These are phyloP conservation scores for Agapostemon virescens DNA, from an alignment of 2,888 invertebrate species.

Conservation along the genomic window DNA sequence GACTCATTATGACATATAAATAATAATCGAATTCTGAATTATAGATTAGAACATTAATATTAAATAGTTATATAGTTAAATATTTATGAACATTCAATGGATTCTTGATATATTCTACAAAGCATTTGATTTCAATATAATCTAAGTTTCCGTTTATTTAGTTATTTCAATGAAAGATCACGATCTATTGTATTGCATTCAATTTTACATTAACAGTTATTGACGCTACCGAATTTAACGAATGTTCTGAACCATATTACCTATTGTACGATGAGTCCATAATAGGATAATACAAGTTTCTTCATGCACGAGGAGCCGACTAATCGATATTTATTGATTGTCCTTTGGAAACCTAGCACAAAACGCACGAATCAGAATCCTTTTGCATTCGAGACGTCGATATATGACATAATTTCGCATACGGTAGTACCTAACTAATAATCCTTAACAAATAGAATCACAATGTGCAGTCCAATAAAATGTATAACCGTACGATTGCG, in stretches of 20 bases:
- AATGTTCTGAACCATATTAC: slow-evolving; percentile 27
- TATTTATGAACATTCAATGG: not conserved
- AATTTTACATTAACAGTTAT: slow-evolving; percentile 20
- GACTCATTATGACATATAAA: not conserved
- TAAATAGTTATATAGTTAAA: not conserved
- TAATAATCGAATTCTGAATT: not conserved
- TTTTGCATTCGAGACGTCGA: slow-evolving; percentile 41
- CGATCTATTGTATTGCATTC: not conserved
- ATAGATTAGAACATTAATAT: not conserved
- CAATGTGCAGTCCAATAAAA: not conserved
- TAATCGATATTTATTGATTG: slow-evolving; percentile 70
- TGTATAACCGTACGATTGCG: not conserved
- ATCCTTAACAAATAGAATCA: slow-evolving; percentile 2
- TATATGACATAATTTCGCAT: slow-evolving; percentile 19
- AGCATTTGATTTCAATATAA: not conserved
- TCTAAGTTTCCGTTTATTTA: not conserved
- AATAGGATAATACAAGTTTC: slow-evolving; percentile 61
- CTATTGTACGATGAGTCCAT: slow-evolving; percentile 54
- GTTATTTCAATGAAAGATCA: not conserved
- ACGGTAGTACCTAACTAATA: not conserved
- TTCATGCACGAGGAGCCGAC: slow-evolving; percentile 50
- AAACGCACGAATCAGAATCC: slow-evolving; percentile 60
- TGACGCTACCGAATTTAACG: slow-evolving; percentile 4
- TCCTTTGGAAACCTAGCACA: slow-evolving; percentile 43
- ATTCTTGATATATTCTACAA: not conserved